Evolutionary conservation across 2,888 invertebrate species (phyloP).

Genomic region (Gymnocheta viridis): DNA sequence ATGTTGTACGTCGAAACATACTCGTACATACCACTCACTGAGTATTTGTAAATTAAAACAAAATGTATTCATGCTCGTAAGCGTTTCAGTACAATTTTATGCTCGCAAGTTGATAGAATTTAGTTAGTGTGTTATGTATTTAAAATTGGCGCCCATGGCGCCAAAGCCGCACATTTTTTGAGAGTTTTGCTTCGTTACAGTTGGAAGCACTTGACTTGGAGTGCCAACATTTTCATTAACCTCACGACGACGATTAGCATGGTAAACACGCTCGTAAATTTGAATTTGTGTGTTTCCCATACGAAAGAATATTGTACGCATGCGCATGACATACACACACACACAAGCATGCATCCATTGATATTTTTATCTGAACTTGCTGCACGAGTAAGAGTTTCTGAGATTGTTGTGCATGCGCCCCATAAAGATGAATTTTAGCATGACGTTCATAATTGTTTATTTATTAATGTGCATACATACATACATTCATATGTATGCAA

Average conservation of each 20-base stretch:
- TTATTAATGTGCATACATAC: slow-evolving; percentile 3
- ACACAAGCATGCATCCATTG: slow-evolving; percentile 9
- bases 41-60: neutral
- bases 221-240: slow-evolving; percentile 81
- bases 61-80: slow-evolving; percentile 15
- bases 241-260: slow-evolving; percentile 71
- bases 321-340: neutral
- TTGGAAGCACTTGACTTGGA: slow-evolving; percentile 80
- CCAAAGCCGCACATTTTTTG: slow-evolving; percentile 67
- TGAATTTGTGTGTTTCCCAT: neutral
- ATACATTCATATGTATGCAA: neutral
- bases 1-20: slow-evolving; percentile 28
- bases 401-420: slow-evolving; percentile 22
- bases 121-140: slow-evolving; percentile 56
- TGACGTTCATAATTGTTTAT: slow-evolving; percentile 78
- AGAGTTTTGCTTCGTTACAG: slow-evolving; percentile 74
- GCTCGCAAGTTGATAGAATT: slow-evolving; percentile 36
- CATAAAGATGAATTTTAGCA: slow-evolving; percentile 75
- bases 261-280: slow-evolving; percentile 49
- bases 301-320: slow-evolving; percentile 13
- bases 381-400: neutral
- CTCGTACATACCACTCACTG: neutral
- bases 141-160: slow-evolving; percentile 69
- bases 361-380: slow-evolving; percentile 19
- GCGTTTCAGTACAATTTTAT: neutral